Base-by-base conservation (phyloP, 2,888 invertebrate species). In the Tachina grossa region DNA sequence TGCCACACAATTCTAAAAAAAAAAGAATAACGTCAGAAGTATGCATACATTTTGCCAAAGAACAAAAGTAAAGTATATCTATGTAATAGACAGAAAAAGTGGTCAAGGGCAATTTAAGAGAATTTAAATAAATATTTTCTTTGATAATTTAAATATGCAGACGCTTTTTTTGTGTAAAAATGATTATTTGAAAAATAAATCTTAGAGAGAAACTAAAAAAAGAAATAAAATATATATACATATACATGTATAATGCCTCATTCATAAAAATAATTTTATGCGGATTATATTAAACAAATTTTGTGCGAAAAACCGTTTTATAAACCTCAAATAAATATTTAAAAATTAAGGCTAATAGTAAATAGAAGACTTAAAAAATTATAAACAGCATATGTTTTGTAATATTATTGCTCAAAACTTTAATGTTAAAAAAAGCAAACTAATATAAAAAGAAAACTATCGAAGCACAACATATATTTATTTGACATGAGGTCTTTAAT, bases 101-200 rank as follows among this genome's bases (percentile, higher is more conserved):
- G 69, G 78, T 78, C 78, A 78, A 78, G 61, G 78, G 43, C 69
- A 69, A n/a, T 57, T 69, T 61, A 19, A 6, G 41, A 51, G 49
- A 49, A 41, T 49, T 76, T 61, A 57, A 57, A 31, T 61, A 16
- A 43, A 31, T 22, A n/a, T 55, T 31, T n/a, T 49, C 41, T 8
- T 51, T n/a, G 22, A 1, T 1, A 19, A 49, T 11, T 22, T 14
- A 65, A 63, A 49, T 45, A 47, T 16, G 47, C 41, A 68, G 11
- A 57, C 41, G 11, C 14, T 68, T 59, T 9, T 47, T 19, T 9
- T 68, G 49, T 31, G 31, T 31, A 41, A 59, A 77, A 77, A 49
- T 59, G 41, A 65, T 0, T 68, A 9, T 55, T 57, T 66, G 39
- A 19, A 13, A 13, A 55, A 9, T 14, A 45, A 76, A 11, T 71